Evolutionary conservation across 1,140 invertebrate genomes (phyloP).

Genomic region (Drosophila dunni): DNA sequence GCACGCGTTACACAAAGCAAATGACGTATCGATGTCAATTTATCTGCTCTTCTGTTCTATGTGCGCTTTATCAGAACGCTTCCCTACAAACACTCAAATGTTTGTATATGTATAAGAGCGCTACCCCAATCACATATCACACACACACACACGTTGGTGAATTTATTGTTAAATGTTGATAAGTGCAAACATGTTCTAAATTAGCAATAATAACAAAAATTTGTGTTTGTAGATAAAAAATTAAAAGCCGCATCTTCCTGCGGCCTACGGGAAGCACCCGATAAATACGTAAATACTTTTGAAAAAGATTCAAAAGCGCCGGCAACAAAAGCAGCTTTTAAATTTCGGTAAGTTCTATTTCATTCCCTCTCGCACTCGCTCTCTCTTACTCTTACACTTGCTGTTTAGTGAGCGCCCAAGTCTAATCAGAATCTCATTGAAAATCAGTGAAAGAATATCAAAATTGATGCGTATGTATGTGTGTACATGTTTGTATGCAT

Average conservation of each 20-base stretch:
- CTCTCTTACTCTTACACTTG: neutral
- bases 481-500: neutral
- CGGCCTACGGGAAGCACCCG: conserved; percentile 21
- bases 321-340: conserved; percentile 11
- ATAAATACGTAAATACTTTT: conserved; percentile 3
- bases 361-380: neutral
- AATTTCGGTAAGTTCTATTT: conserved; percentile 35
- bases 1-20: conserved; percentile 49
- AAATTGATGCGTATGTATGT: conserved; percentile 4
- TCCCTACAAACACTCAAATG: neutral
- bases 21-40: conserved; percentile 38
- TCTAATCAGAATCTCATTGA: conserved; percentile 27
- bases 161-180: conserved; percentile 25
- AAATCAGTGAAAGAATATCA: conserved; percentile 11
- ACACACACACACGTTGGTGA: conserved; percentile 13
- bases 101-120: conserved; percentile 11
- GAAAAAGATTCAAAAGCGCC: conserved; percentile 17
- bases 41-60: conserved; percentile 33
- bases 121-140: conserved; percentile 21
- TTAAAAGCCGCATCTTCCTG: conserved; percentile 38
- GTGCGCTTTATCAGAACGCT: conserved; percentile 56
- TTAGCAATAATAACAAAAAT: conserved; percentile 37
- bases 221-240: conserved; percentile 46
- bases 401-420: neutral
- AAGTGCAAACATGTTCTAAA: conserved; percentile 21